Conservation (phyloP, 2,797 vertebrate genomes). For the Crax fasciolata region DNA sequence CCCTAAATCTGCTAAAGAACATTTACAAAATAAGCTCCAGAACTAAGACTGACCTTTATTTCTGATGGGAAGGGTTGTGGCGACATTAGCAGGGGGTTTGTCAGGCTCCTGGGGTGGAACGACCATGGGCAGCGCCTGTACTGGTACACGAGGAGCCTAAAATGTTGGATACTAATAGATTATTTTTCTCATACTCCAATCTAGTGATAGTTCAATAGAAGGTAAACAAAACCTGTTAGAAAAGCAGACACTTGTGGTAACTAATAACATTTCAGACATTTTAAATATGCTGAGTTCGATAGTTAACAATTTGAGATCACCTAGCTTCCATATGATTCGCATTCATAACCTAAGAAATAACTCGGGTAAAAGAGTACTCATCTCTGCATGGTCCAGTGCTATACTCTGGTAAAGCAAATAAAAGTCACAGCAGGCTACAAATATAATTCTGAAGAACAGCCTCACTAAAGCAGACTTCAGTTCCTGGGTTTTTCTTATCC, state of each 20-base stretch:
- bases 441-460: neutral
- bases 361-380: neutral
- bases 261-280: neutral
- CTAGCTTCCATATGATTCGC: rapidly evolving
- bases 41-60: constrained; percentile 86
- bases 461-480: neutral
- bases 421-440: neutral
- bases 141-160: constrained; percentile 88
- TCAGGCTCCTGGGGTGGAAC: constrained; percentile 89
- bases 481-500: neutral
- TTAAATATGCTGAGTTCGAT: neutral
- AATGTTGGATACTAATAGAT: constrained; percentile 62
- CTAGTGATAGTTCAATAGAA: constrained; percentile 48
- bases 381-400: neutral
- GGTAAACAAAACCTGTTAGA: constrained; percentile 33
- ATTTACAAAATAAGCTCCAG: constrained; percentile 52
- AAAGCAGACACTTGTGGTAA: neutral
- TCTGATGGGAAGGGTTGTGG: constrained; percentile 86
- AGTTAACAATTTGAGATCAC: neutral
- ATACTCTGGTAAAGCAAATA: neutral
- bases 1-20: constrained; percentile 51
- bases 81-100: constrained; percentile 87
- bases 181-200: constrained; percentile 52
- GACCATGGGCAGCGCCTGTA: constrained; percentile 90
- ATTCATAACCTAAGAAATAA: neutral